A percentile compares a stretch with the other conserved stretches of the same genome.
phyloP scores from a whole-genome alignment of 1,140 invertebrate species.

The Leptinotarsa defecta region DNA sequence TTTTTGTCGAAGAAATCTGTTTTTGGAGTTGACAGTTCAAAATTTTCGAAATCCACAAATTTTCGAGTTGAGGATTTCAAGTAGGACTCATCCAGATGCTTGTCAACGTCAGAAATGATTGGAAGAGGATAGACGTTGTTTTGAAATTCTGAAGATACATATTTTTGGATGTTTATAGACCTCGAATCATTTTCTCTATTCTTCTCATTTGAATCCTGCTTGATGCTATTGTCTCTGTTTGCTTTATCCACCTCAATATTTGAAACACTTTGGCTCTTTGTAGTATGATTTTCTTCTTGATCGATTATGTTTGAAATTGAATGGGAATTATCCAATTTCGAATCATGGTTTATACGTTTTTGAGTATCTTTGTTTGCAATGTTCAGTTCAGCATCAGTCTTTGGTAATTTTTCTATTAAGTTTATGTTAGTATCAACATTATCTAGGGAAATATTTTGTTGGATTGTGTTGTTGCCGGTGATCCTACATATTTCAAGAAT shows the following conservation, averaged over 20 bases:
- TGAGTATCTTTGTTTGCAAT: constrained; percentile 15
- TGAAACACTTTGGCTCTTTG: constrained; percentile 25
- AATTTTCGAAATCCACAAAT: constrained; percentile 28
- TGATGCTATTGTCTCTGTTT: neutral
- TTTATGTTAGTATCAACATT: constrained; percentile 36
- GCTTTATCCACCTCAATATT: constrained; percentile 1
- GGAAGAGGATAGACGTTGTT: constrained; percentile 48
- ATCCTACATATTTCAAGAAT: constrained; percentile 26
- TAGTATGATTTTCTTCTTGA: constrained; percentile 20
- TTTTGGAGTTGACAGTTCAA: constrained; percentile 48
- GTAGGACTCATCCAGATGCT: constrained; percentile 37
- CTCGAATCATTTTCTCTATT: constrained; percentile 33
- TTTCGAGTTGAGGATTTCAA: constrained; percentile 27
- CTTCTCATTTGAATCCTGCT: neutral
- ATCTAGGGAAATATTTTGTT: neutral
- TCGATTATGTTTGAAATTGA: constrained; percentile 9
- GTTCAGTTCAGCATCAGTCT: constrained; percentile 21
- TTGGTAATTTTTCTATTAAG: constrained; percentile 33
- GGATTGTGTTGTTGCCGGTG: constrained; percentile 16
- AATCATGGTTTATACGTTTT: neutral
- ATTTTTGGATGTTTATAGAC: constrained; percentile 48
- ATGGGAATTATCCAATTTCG: neutral
- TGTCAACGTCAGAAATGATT: constrained; percentile 40
- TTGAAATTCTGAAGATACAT: constrained; percentile 46
- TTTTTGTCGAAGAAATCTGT: constrained; percentile 44